phyloP scores from a whole-genome alignment of 2,797 vertebrate species.

The Sandelia bainsii region DNA sequence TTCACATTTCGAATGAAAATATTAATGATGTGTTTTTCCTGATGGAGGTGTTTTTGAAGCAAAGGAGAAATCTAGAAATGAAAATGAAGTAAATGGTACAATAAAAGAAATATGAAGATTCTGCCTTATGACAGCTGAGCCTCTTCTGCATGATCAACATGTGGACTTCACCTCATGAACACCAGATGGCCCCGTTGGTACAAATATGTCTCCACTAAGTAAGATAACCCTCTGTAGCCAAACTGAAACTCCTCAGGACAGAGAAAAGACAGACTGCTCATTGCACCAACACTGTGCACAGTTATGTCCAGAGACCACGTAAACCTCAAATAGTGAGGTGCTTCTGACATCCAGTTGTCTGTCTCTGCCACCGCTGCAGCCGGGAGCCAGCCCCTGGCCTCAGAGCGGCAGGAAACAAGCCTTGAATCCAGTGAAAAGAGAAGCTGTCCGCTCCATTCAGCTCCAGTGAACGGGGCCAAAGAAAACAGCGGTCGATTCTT shows the following conservation, averaged over 20 bases:
- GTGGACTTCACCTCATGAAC: conserved; percentile 40
- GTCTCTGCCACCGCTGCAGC: conserved; percentile 17
- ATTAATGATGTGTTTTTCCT: no score
- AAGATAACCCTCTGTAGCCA: not conserved
- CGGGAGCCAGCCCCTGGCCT: conserved; percentile 28
- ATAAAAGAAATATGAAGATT: not conserved
- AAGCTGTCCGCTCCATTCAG: conserved; percentile 73
- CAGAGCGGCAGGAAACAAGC: conserved; percentile 66
- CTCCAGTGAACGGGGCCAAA: conserved; percentile 78
- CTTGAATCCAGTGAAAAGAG: conserved; percentile 71
- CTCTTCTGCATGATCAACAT: not conserved
- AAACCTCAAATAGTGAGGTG: conserved; percentile 17
- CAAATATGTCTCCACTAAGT: conserved; percentile 44
- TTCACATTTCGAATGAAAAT: no score
- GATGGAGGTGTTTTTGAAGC: no score
- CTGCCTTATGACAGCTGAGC: no score
- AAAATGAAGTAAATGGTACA: not conserved
- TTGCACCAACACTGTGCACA: not conserved
- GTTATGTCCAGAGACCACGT: conserved; percentile 4
- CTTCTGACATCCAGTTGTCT: conserved; percentile 62
- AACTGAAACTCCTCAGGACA: not conserved
- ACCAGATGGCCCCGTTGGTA: conserved; percentile 77
- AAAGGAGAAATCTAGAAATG: not conserved
- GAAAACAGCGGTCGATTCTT: conserved; percentile 70
- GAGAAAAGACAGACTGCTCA: conserved; percentile 7